Evolutionary conservation across 2,888 invertebrate genomes (phyloP).

Genomic region (Myathropa florea): DNA sequence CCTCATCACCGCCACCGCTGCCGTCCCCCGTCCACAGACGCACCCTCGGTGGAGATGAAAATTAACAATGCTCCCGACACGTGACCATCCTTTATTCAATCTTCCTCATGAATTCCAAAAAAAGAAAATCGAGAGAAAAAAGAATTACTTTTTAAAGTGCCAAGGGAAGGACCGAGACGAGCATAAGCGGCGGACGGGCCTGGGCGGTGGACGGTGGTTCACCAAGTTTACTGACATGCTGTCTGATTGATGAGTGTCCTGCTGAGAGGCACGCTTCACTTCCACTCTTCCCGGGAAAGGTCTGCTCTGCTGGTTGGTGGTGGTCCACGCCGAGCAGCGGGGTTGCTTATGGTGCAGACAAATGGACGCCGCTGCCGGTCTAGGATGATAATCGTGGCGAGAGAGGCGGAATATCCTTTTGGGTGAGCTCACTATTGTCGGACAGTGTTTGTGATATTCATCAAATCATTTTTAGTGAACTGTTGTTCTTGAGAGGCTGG

Average conservation of each 20-base stretch:
- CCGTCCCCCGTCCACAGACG: background rate
- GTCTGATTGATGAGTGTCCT: conserved; percentile 62
- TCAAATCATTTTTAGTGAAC: conserved; percentile 43
- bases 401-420: conserved; percentile 27
- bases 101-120: conserved; percentile 49
- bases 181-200: too few relatives aligned
- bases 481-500: background rate
- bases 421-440: conserved; percentile 6
- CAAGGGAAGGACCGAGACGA: too few relatives aligned
- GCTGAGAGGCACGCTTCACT: conserved; percentile 61
- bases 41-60: conserved; percentile 50
- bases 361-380: conserved; percentile 43
- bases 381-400: conserved; percentile 1
- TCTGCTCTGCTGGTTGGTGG: conserved; percentile 2
- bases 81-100: conserved; percentile 62
- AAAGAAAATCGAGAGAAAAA: background rate
- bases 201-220: conserved; percentile 3
- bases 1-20: conserved; percentile 26
- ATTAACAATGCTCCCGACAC: conserved; percentile 70
- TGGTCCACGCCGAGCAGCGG: background rate
- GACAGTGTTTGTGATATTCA: conserved; percentile 15
- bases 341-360: conserved; percentile 34
- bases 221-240: conserved; percentile 41
- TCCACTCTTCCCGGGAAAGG: background rate
- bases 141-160: conserved; percentile 11